Evolutionary conservation across 64 coral and sea anemone genomes (phyloP).

Genomic region (Cladopsammia gracilis): DNA sequence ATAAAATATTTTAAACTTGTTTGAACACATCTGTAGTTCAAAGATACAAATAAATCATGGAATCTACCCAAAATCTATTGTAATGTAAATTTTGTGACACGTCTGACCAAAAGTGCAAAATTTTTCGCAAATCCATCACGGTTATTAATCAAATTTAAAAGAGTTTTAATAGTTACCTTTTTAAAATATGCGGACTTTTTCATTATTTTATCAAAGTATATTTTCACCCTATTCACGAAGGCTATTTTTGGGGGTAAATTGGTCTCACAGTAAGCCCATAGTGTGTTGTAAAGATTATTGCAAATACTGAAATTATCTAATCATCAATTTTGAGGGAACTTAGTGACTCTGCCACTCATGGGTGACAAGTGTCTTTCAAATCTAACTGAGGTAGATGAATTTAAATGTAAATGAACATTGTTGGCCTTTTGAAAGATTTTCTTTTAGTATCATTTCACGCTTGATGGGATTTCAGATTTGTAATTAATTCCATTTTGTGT

Average conservation of each 20-base stretch:
- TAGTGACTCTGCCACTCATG: background rate
- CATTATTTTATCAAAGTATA: no score
- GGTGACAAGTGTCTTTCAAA: background rate
- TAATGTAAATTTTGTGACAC: slow-evolving; percentile 29
- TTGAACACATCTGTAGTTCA: background rate
- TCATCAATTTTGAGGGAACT: background rate
- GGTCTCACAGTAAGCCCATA: background rate
- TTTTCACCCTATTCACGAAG: background rate
- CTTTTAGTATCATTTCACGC: no score
- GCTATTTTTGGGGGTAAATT: background rate
- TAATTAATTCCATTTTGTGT: background rate
- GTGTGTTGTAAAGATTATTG: slow-evolving; percentile 3
- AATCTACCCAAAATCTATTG: slow-evolving; percentile 8
- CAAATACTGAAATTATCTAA: background rate
- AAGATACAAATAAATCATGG: background rate
- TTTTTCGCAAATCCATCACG: background rate
- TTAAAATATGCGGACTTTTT: no score
- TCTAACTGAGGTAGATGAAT: no score
- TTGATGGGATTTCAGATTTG: no score
- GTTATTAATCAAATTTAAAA: background rate
- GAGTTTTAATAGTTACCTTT: no score
- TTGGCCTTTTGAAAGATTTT: no score
- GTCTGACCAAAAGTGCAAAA: background rate
- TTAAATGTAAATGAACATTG: background rate
- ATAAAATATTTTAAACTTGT: background rate